Evolutionary conservation across 2,888 invertebrate genomes (phyloP).

Genomic region (Cyclophora punctaria): DNA sequence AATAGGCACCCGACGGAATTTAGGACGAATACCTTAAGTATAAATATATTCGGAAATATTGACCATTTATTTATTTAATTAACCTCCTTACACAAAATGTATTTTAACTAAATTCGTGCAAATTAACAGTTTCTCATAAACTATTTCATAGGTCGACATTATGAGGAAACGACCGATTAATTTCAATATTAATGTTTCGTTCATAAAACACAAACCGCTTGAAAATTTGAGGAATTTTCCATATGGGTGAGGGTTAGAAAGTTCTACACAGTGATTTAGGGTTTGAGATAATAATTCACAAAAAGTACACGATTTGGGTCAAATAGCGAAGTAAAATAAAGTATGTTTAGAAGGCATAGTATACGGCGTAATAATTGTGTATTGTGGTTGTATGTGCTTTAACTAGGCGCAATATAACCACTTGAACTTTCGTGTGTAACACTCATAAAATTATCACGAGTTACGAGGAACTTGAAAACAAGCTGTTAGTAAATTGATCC

Average conservation of each 20-base stretch:
- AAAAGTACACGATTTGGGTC: constrained; percentile 36
- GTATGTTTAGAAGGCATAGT: constrained; percentile 13
- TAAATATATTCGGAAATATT: no score
- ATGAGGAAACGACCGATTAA: constrained; percentile 17
- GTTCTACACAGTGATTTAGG: constrained; percentile 21
- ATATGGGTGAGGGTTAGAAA: constrained; percentile 9
- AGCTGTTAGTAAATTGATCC: constrained; percentile 57
- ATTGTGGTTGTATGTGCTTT: constrained; percentile 9
- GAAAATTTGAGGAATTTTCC: constrained; percentile 21
- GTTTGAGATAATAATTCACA: constrained; percentile 21
- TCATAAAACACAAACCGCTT: constrained; percentile 11
- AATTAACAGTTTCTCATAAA: constrained; percentile 7
- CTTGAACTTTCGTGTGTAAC: constrained; percentile 60
- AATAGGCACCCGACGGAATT: no score
- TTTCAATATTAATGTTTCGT: constrained; percentile 12
- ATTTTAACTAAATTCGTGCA: constrained; percentile 5
- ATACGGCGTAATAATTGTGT: constrained; percentile 1
- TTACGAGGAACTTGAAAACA: constrained; percentile 55
- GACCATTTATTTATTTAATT: not conserved
- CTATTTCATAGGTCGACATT: constrained; percentile 14
- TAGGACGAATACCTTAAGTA: no score
- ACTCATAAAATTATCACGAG: constrained; percentile 62
- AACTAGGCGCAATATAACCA: constrained; percentile 34
- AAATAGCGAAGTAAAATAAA: constrained; percentile 21
- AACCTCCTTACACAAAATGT: constrained; percentile 1